phyloP scores from a whole-genome alignment of 2,888 invertebrate genomes.

The Acleris cristana region DNA sequence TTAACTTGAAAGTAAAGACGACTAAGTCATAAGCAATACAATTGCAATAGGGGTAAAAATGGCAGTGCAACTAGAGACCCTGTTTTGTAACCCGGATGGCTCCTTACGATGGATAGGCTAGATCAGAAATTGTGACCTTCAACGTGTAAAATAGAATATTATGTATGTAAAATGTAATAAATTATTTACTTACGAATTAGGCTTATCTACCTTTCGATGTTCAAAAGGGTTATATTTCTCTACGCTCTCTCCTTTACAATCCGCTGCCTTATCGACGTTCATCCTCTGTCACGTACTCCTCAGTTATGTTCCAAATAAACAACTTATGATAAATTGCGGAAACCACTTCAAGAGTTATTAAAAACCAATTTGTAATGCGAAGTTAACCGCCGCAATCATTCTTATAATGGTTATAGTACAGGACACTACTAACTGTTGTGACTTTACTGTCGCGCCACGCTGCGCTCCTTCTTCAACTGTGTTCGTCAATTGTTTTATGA shows the following conservation, averaged over 20 bases:
- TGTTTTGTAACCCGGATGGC: too few relatives aligned
- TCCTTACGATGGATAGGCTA: too few relatives aligned
- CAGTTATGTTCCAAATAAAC: constrained; percentile 29
- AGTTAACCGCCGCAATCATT: constrained; percentile 29
- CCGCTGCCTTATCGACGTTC: constrained; percentile 24
- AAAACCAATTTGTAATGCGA: constrained; percentile 22
- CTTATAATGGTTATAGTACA: constrained; percentile 9
- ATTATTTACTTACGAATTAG: constrained; percentile 72
- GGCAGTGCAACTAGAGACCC: too few relatives aligned
- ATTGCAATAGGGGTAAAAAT: too few relatives aligned
- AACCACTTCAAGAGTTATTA: constrained; percentile 32
- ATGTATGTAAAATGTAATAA: background rate
- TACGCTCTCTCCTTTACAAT: constrained; percentile 43
- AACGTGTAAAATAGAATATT: too few relatives aligned
- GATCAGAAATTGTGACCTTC: too few relatives aligned
- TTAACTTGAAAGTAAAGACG: too few relatives aligned
- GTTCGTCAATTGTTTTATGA: constrained; percentile 40
- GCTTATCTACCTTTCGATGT: constrained; percentile 73
- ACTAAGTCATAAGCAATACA: too few relatives aligned
- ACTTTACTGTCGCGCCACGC: constrained; percentile 2
- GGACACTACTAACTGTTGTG: constrained; percentile 7
- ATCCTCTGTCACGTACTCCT: constrained; percentile 21
- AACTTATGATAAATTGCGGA: constrained; percentile 20
- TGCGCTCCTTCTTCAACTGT: background rate
- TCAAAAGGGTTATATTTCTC: constrained; percentile 72